phyloP scores from a whole-genome alignment of 2,113 vertebrate genomes.

The Syngnathus typhle region DNA sequence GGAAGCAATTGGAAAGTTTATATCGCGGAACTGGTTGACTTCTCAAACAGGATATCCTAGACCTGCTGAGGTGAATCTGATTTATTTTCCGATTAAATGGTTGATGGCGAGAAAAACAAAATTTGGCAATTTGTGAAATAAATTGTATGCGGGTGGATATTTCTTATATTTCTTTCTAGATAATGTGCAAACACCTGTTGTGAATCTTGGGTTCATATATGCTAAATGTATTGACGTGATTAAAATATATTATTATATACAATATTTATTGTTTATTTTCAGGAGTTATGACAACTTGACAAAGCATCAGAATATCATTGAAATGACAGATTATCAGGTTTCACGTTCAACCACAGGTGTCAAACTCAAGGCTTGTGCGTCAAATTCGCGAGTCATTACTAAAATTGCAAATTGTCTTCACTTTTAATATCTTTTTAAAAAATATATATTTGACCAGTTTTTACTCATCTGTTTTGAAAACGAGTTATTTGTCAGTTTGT shows the following conservation, averaged over 20 bases:
- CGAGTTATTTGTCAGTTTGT: too few species aligned
- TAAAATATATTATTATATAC: too few species aligned
- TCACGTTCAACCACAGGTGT: conserved; percentile 15
- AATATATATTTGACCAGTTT: too few species aligned
- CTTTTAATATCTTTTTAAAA: too few species aligned
- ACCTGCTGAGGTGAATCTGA: background rate
- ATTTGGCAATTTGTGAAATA: background rate
- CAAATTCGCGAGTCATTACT: too few species aligned
- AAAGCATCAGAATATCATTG: background rate
- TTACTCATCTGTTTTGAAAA: too few species aligned
- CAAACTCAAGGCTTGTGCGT: background rate
- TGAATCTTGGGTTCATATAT: too few species aligned
- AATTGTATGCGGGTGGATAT: background rate
- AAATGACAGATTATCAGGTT: background rate
- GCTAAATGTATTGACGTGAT: too few species aligned
- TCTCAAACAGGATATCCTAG: background rate
- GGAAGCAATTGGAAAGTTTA: background rate
- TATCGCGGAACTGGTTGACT: background rate
- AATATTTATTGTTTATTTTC: too few species aligned
- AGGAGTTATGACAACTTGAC: too few species aligned
- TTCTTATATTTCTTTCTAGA: too few species aligned
- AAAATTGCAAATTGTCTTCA: too few species aligned
- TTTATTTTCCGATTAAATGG: background rate
- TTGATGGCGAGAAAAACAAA: background rate
- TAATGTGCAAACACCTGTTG: background rate